These are phyloP conservation scores for Cynaeus angustus DNA, from an alignment of 2,888 invertebrate species.

Conservation along the genomic window DNA sequence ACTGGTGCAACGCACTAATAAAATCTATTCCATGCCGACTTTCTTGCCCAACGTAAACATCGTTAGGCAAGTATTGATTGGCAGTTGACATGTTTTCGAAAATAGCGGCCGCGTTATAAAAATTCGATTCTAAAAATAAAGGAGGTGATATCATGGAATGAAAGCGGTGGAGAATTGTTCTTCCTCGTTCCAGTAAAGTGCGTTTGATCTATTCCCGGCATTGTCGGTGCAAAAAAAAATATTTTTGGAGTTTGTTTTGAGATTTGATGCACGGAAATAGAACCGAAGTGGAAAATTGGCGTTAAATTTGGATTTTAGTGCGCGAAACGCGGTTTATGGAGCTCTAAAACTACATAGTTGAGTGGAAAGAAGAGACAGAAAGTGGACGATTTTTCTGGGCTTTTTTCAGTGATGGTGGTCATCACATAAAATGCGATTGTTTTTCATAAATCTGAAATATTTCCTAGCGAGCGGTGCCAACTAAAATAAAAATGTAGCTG, in stretches of 20 bases:
- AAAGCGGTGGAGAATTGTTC: background rate
- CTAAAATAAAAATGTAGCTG: slow-evolving; percentile 44
- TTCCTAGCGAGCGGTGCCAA: slow-evolving; percentile 53
- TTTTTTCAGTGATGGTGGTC: too few species aligned
- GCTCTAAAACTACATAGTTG: background rate
- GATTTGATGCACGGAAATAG: slow-evolving; percentile 32
- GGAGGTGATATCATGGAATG: slow-evolving; percentile 2
- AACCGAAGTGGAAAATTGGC: background rate
- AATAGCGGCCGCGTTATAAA: slow-evolving; percentile 5
- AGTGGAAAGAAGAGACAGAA: too few species aligned
- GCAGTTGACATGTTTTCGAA: slow-evolving; percentile 30
- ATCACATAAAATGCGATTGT: background rate
- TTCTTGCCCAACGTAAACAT: slow-evolving; percentile 29
- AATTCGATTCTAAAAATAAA: background rate
- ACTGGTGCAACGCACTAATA: slow-evolving; percentile 25
- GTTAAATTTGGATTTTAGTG: slow-evolving; percentile 3
- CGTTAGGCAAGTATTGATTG: slow-evolving; percentile 25
- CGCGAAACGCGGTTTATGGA: background rate
- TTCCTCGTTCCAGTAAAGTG: slow-evolving; percentile 50
- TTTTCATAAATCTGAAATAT: slow-evolving; percentile 33
- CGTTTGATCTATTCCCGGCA: slow-evolving; percentile 44
- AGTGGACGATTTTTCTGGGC: background rate
- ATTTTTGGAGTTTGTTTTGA: slow-evolving; percentile 36
- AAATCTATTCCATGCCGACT: slow-evolving; percentile 1
- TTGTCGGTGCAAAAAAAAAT: slow-evolving; percentile 45